Evolutionary conservation across 2,797 vertebrate species (phyloP).

Genomic region (Notolabrus celidotus): DNA sequence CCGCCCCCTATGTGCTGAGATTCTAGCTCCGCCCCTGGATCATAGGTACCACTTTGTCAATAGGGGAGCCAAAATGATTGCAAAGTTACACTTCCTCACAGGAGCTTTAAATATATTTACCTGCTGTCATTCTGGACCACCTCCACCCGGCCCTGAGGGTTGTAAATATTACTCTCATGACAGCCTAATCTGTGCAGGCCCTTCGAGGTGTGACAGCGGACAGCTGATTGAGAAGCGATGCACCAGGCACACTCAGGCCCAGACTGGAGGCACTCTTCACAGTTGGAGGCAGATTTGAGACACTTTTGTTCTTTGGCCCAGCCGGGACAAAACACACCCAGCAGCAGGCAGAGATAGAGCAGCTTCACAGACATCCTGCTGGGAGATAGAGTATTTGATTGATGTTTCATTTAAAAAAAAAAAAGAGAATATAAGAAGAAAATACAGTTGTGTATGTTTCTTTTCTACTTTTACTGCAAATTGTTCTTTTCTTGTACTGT

Average conservation of each 20-base stretch:
- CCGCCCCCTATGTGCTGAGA: no score
- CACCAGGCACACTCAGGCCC: constrained; percentile 70
- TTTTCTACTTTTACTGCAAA: no score
- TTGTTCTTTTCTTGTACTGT: no score
- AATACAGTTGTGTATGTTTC: no score
- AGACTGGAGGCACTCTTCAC: constrained; percentile 62
- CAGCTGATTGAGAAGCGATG: background rate
- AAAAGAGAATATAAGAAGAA: no score
- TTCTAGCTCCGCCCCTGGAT: no score
- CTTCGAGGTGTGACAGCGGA: constrained; percentile 43
- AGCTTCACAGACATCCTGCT: constrained; percentile 64
- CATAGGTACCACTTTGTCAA: no score
- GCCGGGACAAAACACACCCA: constrained; percentile 22
- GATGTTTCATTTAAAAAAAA: background rate
- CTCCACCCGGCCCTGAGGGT: constrained; percentile 46
- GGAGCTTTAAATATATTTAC: constrained; percentile 24
- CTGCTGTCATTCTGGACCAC: constrained; percentile 49
- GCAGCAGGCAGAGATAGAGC: constrained; percentile 51
- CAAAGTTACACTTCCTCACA: no score
- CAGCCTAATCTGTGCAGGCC: constrained; percentile 47
- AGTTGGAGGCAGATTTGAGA: constrained; percentile 34
- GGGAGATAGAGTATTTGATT: background rate
- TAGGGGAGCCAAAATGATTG: no score
- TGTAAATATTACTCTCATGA: constrained; percentile 16
- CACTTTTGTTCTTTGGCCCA: constrained; percentile 39